Base-by-base conservation (phyloP, 2,888 invertebrate species). In the Orchesella flavescens region DNA sequence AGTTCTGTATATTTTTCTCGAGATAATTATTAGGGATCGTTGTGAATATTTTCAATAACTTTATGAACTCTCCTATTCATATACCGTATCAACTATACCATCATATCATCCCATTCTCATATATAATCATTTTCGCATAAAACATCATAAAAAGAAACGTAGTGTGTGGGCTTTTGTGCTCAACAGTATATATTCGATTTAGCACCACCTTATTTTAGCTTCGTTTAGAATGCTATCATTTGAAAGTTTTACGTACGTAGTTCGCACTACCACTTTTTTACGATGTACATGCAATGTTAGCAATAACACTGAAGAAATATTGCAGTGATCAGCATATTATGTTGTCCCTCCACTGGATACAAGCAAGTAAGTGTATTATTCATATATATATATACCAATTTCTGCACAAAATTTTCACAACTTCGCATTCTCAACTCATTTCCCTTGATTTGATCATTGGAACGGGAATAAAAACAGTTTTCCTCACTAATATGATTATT, bases 291-390 rank as follows among this genome's bases (percentile, higher is more conserved):
- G 55, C 19, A 59, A 59, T 46, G 74, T 69, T 77, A 71, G 79
- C 65, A 73, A 79, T 79, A 79, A 79, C 79, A 72, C 63, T 79
- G 72, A 79, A 46, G 55, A 79, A 65, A 63, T 55, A 79, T 63
- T 72, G 66, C 43, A 43, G 46, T 10, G 49, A 65, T 59, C 43
- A 59, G 66, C 17, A 34, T 57, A 61, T 61, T 61, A 61, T 23
- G 7, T 2, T 34, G 34, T 34, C 34, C 61, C 61, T n/a, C n/a
- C n/a, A n/a, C n/a, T n/a, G n/a, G n/a, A n/a, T n/a, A n/a, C n/a
- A n/a, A n/a, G n/a, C n/a, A n/a, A n/a, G n/a, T n/a, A n/a, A n/a
- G n/a, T n/a, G n/a, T n/a, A 15, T 2, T 57, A 3, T 57, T 24
- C 23, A 21, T 55, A 55, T 55, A 55, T 55, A 15, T 10, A 12